Evolutionary conservation across 2,888 invertebrate genomes (phyloP).

Genomic region (Acronicta leporina): DNA sequence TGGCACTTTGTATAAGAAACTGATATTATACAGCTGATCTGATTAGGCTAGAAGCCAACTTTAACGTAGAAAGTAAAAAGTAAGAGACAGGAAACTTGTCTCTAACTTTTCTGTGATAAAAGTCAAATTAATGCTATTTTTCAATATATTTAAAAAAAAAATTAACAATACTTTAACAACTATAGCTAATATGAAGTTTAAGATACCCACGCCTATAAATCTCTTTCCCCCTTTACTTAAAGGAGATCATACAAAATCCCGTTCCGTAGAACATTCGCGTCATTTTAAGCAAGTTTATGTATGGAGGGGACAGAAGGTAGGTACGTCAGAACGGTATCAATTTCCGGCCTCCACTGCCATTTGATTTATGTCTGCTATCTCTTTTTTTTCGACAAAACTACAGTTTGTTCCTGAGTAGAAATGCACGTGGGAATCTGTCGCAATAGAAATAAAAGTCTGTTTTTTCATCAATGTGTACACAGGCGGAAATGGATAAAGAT

Average conservation of each 20-base stretch:
- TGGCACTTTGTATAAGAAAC: too few relatives aligned
- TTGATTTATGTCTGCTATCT: slow-evolving; percentile 80
- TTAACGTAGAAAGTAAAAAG: too few relatives aligned
- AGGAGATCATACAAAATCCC: slow-evolving; percentile 48
- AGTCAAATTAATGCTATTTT: too few relatives aligned
- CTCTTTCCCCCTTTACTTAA: slow-evolving; percentile 23
- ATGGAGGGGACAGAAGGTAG: slow-evolving; percentile 61
- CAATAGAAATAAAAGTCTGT: slow-evolving; percentile 28
- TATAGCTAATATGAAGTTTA: slow-evolving; percentile 4
- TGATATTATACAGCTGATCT: too few relatives aligned
- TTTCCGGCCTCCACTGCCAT: slow-evolving; percentile 79
- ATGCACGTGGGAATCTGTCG: slow-evolving; percentile 40
- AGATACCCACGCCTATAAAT: slow-evolving; percentile 32
- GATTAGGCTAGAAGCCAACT: too few relatives aligned
- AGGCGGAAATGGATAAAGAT: slow-evolving; percentile 9
- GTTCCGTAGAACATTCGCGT: slow-evolving; percentile 40
- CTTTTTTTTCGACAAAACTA: slow-evolving; percentile 65
- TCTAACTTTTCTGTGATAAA: slow-evolving; percentile 34
- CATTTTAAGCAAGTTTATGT: slow-evolving; percentile 62
- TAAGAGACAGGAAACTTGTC: too few relatives aligned
- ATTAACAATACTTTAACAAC: too few relatives aligned
- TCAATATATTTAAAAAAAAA: too few relatives aligned
- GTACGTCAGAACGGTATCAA: slow-evolving; percentile 79
- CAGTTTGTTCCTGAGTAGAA: slow-evolving; percentile 45
- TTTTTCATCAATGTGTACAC: slow-evolving; percentile 19